These are phyloP conservation scores for Lasiurus borealis DNA, from an alignment of 2,113 vertebrate genomes.

Conservation along the genomic window DNA sequence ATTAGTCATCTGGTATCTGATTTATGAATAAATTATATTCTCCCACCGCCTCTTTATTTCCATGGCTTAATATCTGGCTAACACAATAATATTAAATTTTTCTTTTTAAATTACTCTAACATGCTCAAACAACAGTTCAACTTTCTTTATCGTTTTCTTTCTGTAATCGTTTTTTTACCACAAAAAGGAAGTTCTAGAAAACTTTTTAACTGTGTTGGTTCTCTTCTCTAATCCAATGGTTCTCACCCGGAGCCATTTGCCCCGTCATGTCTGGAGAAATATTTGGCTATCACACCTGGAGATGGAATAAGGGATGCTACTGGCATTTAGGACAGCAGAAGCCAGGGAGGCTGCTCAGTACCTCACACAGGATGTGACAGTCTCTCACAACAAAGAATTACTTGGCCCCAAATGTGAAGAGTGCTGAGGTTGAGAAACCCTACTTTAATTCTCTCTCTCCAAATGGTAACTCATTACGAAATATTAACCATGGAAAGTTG, in stretches of 20 bases:
- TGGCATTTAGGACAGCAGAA: background rate
- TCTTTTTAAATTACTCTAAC: constrained; percentile 20
- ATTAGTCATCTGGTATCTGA: constrained; percentile 27
- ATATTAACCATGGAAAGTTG: background rate
- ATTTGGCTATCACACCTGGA: background rate
- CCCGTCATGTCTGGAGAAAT: background rate
- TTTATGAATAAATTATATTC: constrained; percentile 19
- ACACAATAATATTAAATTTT: background rate
- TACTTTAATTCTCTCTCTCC: background rate
- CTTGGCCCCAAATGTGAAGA: background rate
- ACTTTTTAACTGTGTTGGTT: background rate
- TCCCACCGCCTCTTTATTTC: constrained; percentile 11
- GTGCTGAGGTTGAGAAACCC: background rate
- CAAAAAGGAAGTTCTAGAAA: constrained; percentile 26
- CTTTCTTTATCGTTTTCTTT: background rate
- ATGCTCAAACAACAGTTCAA: constrained; percentile 30
- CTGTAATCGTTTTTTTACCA: background rate
- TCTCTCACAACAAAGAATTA: background rate
- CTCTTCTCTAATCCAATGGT: background rate
- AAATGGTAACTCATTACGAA: background rate
- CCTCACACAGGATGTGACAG: background rate
- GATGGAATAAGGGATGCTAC: background rate
- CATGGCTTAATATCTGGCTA: constrained; percentile 8
- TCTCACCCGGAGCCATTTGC: background rate
- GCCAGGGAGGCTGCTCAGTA: background rate